Evolutionary conservation across 2,113 vertebrate species (phyloP), one percentile per base, ranked within the genome.

Genomic region (Burhinus oedicnemus): DNA sequence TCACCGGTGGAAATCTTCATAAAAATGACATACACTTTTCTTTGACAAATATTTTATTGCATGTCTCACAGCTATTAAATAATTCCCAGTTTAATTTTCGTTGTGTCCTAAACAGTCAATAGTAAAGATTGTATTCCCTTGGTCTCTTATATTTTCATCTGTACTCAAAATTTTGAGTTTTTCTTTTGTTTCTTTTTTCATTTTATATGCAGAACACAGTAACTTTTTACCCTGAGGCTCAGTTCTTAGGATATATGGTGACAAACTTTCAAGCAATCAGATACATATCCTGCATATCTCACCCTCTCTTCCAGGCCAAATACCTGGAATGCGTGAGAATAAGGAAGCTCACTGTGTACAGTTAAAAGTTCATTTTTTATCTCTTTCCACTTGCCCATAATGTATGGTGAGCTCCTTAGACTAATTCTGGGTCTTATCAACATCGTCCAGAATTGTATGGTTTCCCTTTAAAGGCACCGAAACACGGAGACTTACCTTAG

Each of bases 21-120:
- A 83, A 97, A 95, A 96, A 95, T 95, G 60, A 54, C 89, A 91
- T 93, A 87, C 34, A 36, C 23, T 89, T 97, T 92, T 86, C 71
- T 92, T 92, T 92, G 94, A 91, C 75, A 91, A 96, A 93, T 92
- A 84, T 92, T 96, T 97, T 95, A 95, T 89, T 95, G 75, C 70
- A 82, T 68, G 88, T 95, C 96, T 97, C 95, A 72, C 65, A 92
- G 93, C 80, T 95, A 95, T 96, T 97, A 97, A 97, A 96, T 96
- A 97, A 97, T 95, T 97, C 91, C 90, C 95, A 95, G 90, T 83
- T 97, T 96, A 97, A 97, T 96, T 96, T 97, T 93, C 5, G 1
- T 66, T 89, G 26, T 91, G 83, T 94, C 87, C 68, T 92, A 91
- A 91, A 57, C 80, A 94, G 87, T 95, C 89, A 94, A 49, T 92